Conservation (phyloP, 2,797 vertebrate genomes). For the Labroides dimidiatus region DNA sequence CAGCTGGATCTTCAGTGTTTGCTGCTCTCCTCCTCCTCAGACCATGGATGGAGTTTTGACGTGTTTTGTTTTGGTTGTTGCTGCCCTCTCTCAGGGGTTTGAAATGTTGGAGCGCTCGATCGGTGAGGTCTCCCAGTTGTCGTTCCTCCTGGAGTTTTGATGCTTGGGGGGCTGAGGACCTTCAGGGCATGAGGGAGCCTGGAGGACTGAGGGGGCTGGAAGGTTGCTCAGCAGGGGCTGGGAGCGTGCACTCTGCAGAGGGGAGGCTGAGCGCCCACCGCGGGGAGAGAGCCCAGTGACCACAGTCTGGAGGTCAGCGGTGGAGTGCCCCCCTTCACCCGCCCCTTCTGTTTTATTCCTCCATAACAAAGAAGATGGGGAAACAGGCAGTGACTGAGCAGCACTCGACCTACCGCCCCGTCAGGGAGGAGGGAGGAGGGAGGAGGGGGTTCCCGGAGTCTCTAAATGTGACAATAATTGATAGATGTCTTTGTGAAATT, state of each 20-base stretch:
- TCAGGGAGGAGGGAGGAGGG: conserved; percentile 11
- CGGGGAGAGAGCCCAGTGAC: conserved; percentile 60
- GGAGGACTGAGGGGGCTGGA: conserved; percentile 47
- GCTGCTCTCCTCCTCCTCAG: no score
- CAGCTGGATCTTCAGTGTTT: no score
- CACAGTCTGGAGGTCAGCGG: conserved; percentile 80
- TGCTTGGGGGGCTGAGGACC: conserved; percentile 26
- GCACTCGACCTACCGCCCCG: conserved; percentile 65
- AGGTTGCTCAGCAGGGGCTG: conserved; percentile 74
- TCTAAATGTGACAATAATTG: conserved; percentile 73
- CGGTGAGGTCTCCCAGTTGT: not conserved
- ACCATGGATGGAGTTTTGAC: no score
- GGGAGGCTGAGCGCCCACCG: conserved; percentile 47
- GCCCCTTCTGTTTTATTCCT: conserved; percentile 73
- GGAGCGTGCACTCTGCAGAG: conserved; percentile 57
- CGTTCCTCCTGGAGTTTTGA: conserved; percentile 18
- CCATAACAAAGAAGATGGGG: conserved; percentile 76
- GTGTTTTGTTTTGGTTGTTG: no score
- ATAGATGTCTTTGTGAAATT: conserved; percentile 62
- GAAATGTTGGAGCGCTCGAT: no score
- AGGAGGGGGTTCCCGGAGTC: conserved; percentile 23
- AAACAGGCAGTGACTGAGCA: conserved; percentile 75
- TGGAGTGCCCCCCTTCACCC: conserved; percentile 60
- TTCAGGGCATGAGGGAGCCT: conserved; percentile 36
- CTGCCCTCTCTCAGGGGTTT: not conserved